These are phyloP conservation scores for zebrafish (Danio rerio) DNA, from an alignment of 2,113 vertebrate species.

Conservation along the genomic window DNA sequence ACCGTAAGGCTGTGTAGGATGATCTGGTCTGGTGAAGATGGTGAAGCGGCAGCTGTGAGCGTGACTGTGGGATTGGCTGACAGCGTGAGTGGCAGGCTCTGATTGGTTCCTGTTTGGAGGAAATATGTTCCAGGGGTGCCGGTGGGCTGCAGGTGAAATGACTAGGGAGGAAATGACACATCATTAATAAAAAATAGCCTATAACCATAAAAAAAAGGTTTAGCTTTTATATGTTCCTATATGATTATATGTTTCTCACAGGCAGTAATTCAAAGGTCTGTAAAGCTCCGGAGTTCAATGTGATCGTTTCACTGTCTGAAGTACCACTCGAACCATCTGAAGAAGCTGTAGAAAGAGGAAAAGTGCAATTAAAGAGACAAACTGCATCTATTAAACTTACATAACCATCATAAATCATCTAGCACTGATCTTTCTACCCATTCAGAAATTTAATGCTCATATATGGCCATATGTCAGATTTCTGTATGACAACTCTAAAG, in stretches of 20 bases:
- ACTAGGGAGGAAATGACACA: conserved; percentile 74
- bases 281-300: conserved; percentile 89
- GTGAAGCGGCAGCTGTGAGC: conserved; percentile 84
- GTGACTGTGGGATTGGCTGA: conserved; percentile 87
- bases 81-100: conserved; percentile 89
- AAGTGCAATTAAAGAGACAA: neutral
- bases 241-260: conserved; percentile 76
- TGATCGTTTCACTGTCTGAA: conserved; percentile 90
- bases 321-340: conserved; percentile 79
- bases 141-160: conserved; percentile 96
- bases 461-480: too few relatives aligned
- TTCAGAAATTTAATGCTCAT: too few relatives aligned
- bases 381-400: neutral
- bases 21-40: conserved; percentile 94
- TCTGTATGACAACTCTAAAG: too few relatives aligned
- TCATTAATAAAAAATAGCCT: neutral
- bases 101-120: conserved; percentile 91
- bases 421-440: too few relatives aligned
- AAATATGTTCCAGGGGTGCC: conserved; percentile 95
- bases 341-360: conserved; percentile 59
- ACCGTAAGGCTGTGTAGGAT: conserved; percentile 95
- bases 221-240: neutral
- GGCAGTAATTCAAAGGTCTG: conserved; percentile 98
- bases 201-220: neutral
- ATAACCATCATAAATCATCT: neutral